These are phyloP conservation scores for Ceriagrion tenellum DNA, from an alignment of 2,888 invertebrate genomes.

Conservation along the genomic window DNA sequence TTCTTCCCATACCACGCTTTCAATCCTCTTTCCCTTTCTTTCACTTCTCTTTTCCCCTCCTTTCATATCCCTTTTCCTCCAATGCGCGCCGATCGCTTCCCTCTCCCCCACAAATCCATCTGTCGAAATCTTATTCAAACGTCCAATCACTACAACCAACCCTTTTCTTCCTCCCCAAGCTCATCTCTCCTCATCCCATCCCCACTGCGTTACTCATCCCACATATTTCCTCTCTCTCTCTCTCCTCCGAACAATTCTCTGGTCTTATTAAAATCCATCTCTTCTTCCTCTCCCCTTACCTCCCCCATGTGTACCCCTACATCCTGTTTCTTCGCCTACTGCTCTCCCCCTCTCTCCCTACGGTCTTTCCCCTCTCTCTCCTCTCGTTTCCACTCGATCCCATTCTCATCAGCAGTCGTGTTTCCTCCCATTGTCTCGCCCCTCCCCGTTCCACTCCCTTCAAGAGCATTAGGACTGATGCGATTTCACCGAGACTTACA, in stretches of 20 bases:
- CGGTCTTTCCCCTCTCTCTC: background rate
- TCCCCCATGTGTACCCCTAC: too few species aligned
- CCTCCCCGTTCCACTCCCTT: background rate
- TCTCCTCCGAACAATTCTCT: background rate
- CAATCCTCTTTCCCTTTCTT: background rate
- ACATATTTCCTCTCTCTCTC: background rate
- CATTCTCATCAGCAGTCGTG: background rate
- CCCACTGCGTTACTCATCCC: background rate
- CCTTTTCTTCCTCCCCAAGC: background rate
- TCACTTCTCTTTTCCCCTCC: background rate
- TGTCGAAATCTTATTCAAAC: slow-evolving; percentile 39
- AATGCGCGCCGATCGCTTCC: slow-evolving; percentile 14
- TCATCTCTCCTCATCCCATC: background rate
- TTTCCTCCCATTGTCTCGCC: background rate
- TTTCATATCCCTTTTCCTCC: background rate
- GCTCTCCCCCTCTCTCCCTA: background rate
- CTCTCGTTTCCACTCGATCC: background rate
- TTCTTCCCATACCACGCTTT: background rate
- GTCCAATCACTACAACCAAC: slow-evolving; percentile 25
- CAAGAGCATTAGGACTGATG: background rate
- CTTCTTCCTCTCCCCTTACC: background rate
- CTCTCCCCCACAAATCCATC: slow-evolving; percentile 11
- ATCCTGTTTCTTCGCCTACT: background rate
- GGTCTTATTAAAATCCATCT: slow-evolving; percentile 23
- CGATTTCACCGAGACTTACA: background rate